Evolutionary conservation across 2,888 invertebrate species (phyloP).

Genomic region (Heliconius erato): DNA sequence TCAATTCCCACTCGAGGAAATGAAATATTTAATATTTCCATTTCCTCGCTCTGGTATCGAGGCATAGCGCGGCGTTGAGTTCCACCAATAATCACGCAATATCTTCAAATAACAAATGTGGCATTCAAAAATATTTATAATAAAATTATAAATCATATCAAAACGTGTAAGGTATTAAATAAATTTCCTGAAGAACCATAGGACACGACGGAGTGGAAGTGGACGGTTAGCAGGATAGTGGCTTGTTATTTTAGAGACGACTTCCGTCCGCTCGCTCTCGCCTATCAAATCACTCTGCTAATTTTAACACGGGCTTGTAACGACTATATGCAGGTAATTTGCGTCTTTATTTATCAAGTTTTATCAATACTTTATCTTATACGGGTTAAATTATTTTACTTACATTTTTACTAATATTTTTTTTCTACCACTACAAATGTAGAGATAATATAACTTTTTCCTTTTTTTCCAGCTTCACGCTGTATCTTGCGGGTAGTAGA

Average conservation of each 20-base stretch:
- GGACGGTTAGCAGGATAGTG: constrained; percentile 54
- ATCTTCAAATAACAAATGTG: background rate
- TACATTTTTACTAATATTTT: background rate
- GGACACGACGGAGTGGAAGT: constrained; percentile 50
- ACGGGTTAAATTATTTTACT: constrained; percentile 54
- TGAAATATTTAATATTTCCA: too few relatives aligned
- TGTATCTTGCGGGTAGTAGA: too few relatives aligned
- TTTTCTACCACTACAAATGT: too few relatives aligned
- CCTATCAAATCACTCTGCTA: constrained; percentile 55
- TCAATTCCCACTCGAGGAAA: too few relatives aligned
- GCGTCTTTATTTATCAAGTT: constrained; percentile 30
- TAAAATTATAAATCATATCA: too few relatives aligned
- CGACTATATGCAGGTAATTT: constrained; percentile 39
- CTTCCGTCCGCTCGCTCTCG: constrained; percentile 56
- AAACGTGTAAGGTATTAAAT: background rate
- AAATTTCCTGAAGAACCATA: constrained; percentile 9
- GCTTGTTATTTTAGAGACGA: constrained; percentile 60
- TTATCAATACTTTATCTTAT: constrained; percentile 23
- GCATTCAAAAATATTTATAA: background rate
- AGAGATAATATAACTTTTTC: background rate
- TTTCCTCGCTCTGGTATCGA: background rate
- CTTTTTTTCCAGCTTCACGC: too few relatives aligned
- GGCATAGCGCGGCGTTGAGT: background rate
- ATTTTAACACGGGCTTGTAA: constrained; percentile 51
- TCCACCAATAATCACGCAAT: too few relatives aligned